Base-by-base conservation (phyloP, 2,113 vertebrate species). In the Chaetura pelagica region DNA sequence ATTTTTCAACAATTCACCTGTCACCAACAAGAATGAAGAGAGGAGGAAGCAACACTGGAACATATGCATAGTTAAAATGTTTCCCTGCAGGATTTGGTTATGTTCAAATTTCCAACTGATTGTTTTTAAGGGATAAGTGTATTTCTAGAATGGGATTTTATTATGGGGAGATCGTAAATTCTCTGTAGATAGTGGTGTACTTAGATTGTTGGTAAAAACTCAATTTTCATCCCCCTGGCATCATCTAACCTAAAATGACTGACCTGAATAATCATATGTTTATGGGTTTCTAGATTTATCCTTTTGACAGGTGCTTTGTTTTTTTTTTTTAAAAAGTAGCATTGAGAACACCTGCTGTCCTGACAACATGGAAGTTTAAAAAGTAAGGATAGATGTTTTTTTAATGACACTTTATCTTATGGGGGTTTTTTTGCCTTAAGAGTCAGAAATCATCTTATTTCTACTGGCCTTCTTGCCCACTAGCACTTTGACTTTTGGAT, bases 71-170 rank as follows among this genome's bases (percentile, higher is more conserved):
- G 76, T 77, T 87, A 58, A 94, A 93, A 87, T 42, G 9, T 74
- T 95, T 93, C 71, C 73, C 57, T 75, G 15, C 17, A 82, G 86
- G 62, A 68, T 94, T 89, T 92, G 69, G 57, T 69, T 93, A 68
- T 78, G 90, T 90, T 84, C 76, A 84, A 40, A 94, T 93, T 72
- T 68, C 73, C 79, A 92, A 40, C 52, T 64, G 79, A 90, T 92
- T 92, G 75, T 87, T 96, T 95, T 89, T 78, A 84, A 84, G 38
- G 38, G 46, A 55, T 87, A 88, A 84, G 17, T 52, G 48, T 81
- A 69, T 87, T 75, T 87, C 66, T 81, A 58, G 61, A 87, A 69
- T 54, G 58, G 20, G 64, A 58, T 35, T 14, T 90, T 89, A 49
- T 75, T 87, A 86, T 24, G 10, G 32, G 46, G 49, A 84, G 46